A percentile compares a stretch with the other conserved stretches of the same genome.
phyloP scores from a whole-genome alignment of 2,797 vertebrate species.

The Sebastes minor region DNA sequence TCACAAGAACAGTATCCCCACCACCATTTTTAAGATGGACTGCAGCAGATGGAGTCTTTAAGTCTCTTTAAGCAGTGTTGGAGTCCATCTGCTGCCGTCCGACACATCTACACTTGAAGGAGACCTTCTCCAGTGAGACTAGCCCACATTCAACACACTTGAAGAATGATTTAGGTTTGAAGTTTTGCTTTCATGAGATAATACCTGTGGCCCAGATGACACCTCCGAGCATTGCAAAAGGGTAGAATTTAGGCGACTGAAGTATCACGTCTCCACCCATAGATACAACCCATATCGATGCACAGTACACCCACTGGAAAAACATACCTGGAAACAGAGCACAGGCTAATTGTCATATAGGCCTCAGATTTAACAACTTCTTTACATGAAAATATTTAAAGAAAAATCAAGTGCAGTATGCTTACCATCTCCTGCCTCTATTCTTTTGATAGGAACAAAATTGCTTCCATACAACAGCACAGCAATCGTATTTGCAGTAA shows the following conservation, averaged over 20 bases:
- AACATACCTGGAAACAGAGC: conserved; percentile 87
- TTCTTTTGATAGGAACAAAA: conserved; percentile 90
- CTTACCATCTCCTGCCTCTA: conserved; percentile 92
- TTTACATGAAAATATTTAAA: neutral
- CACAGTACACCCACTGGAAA: conserved; percentile 93
- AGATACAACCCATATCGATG: conserved; percentile 88
- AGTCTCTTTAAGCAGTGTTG: no score
- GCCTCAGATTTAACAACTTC: neutral
- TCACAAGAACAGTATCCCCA: neutral
- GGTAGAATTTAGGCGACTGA: conserved; percentile 87
- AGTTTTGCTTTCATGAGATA: neutral
- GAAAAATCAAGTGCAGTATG: neutral
- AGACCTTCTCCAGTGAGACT: neutral
- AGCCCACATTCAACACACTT: neutral
- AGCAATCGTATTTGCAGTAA: conserved; percentile 81
- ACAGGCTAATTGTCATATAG: neutral
- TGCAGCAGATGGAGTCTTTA: neutral
- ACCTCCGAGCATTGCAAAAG: conserved; percentile 91
- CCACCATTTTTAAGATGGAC: neutral
- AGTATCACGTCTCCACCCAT: conserved; percentile 86
- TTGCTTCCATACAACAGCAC: conserved; percentile 90
- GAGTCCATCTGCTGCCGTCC: neutral
- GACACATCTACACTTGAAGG: neutral
- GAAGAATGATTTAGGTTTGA: neutral
- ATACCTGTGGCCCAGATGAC: conserved; percentile 94